Evolutionary conservation across 2,797 vertebrate genomes (phyloP), one percentile per base, ranked within the genome.

Genomic region (Chloroceryle inda): DNA sequence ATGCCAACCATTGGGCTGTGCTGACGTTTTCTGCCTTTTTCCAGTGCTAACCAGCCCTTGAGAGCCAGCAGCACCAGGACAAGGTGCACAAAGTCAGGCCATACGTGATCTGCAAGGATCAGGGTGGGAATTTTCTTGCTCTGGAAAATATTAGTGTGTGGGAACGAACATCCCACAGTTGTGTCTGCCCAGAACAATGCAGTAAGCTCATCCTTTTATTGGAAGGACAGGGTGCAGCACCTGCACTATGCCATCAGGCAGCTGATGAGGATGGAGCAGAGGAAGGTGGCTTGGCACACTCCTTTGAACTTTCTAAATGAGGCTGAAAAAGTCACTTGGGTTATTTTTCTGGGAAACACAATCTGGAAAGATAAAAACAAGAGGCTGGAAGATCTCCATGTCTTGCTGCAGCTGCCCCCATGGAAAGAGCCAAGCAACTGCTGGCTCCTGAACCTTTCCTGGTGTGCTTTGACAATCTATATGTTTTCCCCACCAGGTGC

Each of bases 61-160:
- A 50, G 29, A 45, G 9, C 67, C 2, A 1, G 2, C 9, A 2
- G 50, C 73, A 49, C 67, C 58, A 72, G 53, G 77, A 37, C 24
- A 20, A 87, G 44, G 31, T 38, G 49, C 29, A 13, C 10, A 11
- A 31, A 27, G 22, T 64, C 86, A 50, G 18, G 0, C 62, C 13
- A 50, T 6, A 16, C 0, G 0, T 24, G 27, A 59, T 6, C 24
- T 0, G 0, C 0, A 1, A 55, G 27, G 53, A 22, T 52, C 40
- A 63, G 62, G 38, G 38, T 50, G 56, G 66, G 62, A 59, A 22
- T 45, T 73, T 31, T 29, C 13, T 53, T 68, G 44, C n/a, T 76
- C 23, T 88, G 88, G 76, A 78, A 94, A 92, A 83, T 3, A 2
- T 16, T 29, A 63, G 21, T 2, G 9, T 2, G 2, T 27, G 37